Percentiles rank a stretch among this genome's conserved stretches.
Evolutionary conservation across 2,888 invertebrate species (phyloP).

Genomic region (Cistogaster globosa): DNA sequence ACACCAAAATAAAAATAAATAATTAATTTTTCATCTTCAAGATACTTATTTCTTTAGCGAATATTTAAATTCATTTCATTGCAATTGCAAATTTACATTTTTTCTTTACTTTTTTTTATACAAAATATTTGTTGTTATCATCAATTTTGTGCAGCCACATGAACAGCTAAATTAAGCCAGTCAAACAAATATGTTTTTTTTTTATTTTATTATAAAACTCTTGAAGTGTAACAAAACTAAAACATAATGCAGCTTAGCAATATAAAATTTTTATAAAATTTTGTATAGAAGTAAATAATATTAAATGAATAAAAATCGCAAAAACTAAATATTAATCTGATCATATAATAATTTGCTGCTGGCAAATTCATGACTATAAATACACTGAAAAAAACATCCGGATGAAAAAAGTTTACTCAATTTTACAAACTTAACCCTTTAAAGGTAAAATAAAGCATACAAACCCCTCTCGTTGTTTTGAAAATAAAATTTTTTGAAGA

Average conservation of each 20-base stretch:
- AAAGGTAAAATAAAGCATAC: too few species aligned
- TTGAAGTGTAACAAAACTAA: conserved; percentile 61
- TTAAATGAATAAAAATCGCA: conserved; percentile 16
- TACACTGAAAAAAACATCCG: conserved; percentile 21
- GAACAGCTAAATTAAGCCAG: conserved; percentile 43
- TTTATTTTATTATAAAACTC: conserved; percentile 42
- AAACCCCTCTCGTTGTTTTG: too few species aligned
- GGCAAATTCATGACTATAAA: neutral
- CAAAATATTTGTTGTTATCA: conserved; percentile 37
- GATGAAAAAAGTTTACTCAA: too few species aligned
- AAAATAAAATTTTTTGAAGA: too few species aligned
- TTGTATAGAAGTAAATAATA: neutral
- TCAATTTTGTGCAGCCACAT: conserved; percentile 56
- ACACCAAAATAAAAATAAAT: too few species aligned
- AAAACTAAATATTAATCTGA: neutral
- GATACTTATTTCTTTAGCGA: conserved; percentile 32
- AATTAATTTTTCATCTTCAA: conserved; percentile 5
- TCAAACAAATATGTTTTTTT: conserved; percentile 28
- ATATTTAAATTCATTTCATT: conserved; percentile 40
- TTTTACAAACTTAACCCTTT: too few species aligned
- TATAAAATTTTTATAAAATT: conserved; percentile 4
- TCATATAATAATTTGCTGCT: neutral
- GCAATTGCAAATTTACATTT: conserved; percentile 26
- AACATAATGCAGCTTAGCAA: conserved; percentile 37
- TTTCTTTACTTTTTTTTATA: conserved; percentile 1